Evolutionary conservation across 1,140 invertebrate genomes (phyloP).

Genomic region (Alviniconcha marisindica): DNA sequence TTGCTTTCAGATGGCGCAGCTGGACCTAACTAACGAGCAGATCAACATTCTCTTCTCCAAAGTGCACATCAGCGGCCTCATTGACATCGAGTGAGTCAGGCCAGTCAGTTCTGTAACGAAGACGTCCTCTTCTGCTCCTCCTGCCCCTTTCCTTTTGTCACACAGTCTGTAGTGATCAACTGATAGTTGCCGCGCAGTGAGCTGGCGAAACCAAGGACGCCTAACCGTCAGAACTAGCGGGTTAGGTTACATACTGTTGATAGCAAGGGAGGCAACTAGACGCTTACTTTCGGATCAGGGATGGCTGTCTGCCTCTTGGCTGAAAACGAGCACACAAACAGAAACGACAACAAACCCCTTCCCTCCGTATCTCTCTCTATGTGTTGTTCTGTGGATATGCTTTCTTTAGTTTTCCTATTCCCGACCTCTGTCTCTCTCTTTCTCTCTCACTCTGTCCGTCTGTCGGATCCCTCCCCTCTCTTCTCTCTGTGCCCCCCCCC

Average conservation of each 20-base stretch:
- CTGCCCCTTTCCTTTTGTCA: too few relatives aligned
- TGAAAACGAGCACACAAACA: too few relatives aligned
- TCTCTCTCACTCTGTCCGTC: background rate
- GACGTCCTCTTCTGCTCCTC: too few relatives aligned
- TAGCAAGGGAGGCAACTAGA: too few relatives aligned
- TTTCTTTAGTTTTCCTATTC: background rate
- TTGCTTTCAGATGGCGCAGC: constrained; percentile 37
- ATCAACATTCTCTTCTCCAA: constrained; percentile 35
- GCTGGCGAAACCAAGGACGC: too few relatives aligned
- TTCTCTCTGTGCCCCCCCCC: background rate
- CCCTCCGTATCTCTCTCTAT: background rate
- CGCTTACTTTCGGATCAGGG: too few relatives aligned
- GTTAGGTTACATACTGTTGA: too few relatives aligned
- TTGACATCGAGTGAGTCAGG: constrained; percentile 38
- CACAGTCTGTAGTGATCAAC: background rate
- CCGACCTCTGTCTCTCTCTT: background rate
- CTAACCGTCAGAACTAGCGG: too few relatives aligned
- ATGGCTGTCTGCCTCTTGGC: too few relatives aligned
- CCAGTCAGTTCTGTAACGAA: too few relatives aligned
- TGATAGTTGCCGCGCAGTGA: too few relatives aligned
- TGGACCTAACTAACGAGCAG: constrained; percentile 30
- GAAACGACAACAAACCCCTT: too few relatives aligned
- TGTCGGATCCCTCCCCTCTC: background rate
- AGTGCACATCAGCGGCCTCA: constrained; percentile 22
- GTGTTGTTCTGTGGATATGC: background rate